Conservation (phyloP, 2,797 vertebrate species). For the Oryzias dopingdopingensis region DNA sequence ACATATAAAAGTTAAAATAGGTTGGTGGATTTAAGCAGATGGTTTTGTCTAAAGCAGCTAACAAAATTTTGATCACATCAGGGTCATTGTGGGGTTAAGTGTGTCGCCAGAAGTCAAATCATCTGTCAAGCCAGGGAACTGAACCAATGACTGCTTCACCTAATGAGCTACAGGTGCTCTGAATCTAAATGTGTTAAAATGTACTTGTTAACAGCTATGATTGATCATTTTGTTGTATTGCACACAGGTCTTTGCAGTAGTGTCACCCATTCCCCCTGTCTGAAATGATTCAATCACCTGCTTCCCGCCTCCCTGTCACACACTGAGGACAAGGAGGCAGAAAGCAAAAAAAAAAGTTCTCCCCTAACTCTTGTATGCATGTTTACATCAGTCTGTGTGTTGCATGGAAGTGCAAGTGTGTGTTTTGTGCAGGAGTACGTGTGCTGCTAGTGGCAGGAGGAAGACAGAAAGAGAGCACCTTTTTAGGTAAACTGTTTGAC, state of each 20-base stretch:
- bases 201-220: too few species aligned
- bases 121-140: too few species aligned
- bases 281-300: conserved; percentile 40
- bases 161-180: too few species aligned
- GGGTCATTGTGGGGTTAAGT: too few species aligned
- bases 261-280: conserved; percentile 13
- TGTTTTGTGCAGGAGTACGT: conserved; percentile 7
- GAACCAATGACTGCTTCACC: too few species aligned
- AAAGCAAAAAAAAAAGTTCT: conserved; percentile 38
- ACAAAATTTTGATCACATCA: too few species aligned
- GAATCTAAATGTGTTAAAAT: conserved; percentile 9
- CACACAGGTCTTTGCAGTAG: too few species aligned
- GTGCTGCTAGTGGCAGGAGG: conserved; percentile 31
- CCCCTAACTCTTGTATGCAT: conserved; percentile 1
- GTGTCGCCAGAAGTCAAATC: too few species aligned
- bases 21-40: too few species aligned
- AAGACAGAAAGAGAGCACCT: conserved; percentile 66
- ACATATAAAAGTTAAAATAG: too few species aligned
- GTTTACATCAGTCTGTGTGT: conserved; percentile 3
- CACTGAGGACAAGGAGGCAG: neutral
- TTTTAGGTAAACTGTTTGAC: conserved; percentile 80
- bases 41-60: too few species aligned
- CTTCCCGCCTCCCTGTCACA: conserved; percentile 33
- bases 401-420: conserved; percentile 4
- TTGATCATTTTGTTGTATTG: too few species aligned